A percentile compares a stretch with the other conserved stretches of the same genome.
Conservation (phyloP, 1,140 invertebrate genomes). For the Triops cancriformis region DNA sequence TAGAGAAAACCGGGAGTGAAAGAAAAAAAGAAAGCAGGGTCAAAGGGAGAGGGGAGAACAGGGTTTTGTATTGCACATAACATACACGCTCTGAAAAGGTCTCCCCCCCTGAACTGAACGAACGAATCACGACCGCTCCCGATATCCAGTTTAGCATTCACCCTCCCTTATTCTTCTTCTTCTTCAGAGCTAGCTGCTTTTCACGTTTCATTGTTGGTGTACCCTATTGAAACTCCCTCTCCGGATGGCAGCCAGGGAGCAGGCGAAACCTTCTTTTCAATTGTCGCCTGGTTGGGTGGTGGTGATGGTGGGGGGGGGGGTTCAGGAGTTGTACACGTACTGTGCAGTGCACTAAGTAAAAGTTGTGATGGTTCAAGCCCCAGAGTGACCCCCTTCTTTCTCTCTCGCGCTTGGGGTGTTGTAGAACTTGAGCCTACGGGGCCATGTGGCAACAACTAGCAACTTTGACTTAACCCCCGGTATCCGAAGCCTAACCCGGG, state of each 20-base stretch:
- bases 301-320: too few species aligned
- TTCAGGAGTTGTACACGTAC: too few species aligned
- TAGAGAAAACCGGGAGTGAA: too few species aligned
- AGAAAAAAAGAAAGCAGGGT: not conserved
- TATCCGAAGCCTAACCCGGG: not conserved
- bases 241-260: too few species aligned
- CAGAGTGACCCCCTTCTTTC: not conserved
- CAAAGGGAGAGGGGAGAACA: not conserved
- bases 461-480: not conserved
- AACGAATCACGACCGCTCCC: slow-evolving; percentile 8
- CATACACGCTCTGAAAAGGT: slow-evolving; percentile 4
- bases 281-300: slow-evolving; percentile 6
- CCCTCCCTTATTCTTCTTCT: not conserved
- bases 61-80: not conserved
- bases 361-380: not conserved
- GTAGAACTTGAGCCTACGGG: not conserved
- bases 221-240: too few species aligned
- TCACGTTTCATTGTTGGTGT: not conserved
- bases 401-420: not conserved
- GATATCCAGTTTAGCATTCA: not conserved
- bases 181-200: not conserved
- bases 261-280: not conserved
- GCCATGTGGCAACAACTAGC: not conserved
- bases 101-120: not conserved
- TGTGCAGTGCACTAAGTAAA: not conserved